These are phyloP conservation scores for Zonitis immaculata DNA, from an alignment of 2,888 invertebrate species.

Conservation along the genomic window DNA sequence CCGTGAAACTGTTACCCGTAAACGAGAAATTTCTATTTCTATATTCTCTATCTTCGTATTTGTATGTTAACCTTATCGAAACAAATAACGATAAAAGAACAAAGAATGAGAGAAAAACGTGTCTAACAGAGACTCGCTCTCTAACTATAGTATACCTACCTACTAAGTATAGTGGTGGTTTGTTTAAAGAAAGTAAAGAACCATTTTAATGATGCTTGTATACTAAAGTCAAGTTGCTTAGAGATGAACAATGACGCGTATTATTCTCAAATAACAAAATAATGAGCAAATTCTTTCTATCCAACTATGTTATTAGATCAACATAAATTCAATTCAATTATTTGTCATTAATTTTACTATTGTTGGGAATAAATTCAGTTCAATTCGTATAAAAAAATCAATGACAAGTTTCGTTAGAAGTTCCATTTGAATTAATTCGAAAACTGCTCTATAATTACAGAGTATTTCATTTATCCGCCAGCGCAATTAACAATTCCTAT, in stretches of 20 bases:
- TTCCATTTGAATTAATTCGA: neutral
- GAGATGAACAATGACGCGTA: neutral
- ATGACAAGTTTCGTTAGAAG: neutral
- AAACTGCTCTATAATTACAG: neutral
- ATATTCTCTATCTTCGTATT: neutral
- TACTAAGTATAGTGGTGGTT: neutral
- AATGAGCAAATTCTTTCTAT: too few species aligned
- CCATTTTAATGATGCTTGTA: neutral
- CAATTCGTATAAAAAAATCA: too few species aligned
- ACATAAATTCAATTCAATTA: too few species aligned
- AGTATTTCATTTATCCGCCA: neutral
- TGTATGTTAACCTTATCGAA: neutral
- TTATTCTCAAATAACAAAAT: too few species aligned
- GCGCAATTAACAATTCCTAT: neutral
- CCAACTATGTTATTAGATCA: too few species aligned
- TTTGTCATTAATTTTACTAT: too few species aligned
- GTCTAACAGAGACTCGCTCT: neutral
- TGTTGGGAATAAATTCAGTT: too few species aligned
- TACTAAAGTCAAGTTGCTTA: neutral
- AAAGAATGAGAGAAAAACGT: neutral
- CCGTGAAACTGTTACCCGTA: neutral
- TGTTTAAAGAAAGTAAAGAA: neutral
- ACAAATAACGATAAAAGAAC: neutral
- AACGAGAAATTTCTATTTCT: neutral
- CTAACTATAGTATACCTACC: neutral